Conservation (phyloP, 2,797 vertebrate species). For the Xiphophorus birchmanni region DNA sequence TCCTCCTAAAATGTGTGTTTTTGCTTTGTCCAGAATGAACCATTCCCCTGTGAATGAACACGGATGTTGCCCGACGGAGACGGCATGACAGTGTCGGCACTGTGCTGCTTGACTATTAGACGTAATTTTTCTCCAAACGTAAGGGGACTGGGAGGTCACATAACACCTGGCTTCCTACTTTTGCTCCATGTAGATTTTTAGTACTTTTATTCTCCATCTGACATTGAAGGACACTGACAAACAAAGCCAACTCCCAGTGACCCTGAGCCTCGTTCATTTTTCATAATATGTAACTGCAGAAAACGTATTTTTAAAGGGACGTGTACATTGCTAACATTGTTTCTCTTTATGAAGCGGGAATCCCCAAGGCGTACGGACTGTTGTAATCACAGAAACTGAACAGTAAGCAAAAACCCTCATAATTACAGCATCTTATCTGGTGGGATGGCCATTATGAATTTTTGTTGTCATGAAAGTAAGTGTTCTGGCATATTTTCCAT, state of each 20-base stretch:
- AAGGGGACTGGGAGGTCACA: constrained; percentile 23
- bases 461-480: constrained; percentile 16
- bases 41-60: constrained; percentile 29
- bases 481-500: neutral
- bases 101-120: constrained; percentile 36
- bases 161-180: constrained; percentile 14
- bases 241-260: constrained; percentile 50
- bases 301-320: constrained; percentile 57
- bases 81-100: constrained; percentile 37
- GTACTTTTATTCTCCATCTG: constrained; percentile 35
- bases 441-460: constrained; percentile 8
- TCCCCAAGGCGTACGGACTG: constrained; percentile 28
- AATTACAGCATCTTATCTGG: constrained; percentile 20
- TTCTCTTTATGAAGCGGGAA: constrained; percentile 45
- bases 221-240: constrained; percentile 30
- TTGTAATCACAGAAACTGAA: constrained; percentile 33
- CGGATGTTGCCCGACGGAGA: constrained; percentile 37
- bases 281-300: constrained; percentile 57
- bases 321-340: constrained; percentile 29
- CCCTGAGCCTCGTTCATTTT: constrained; percentile 59
- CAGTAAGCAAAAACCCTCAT: constrained; percentile 9
- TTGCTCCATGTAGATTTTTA: constrained; percentile 14
- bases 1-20: constrained; percentile 19
- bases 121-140: constrained; percentile 16
- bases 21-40: constrained; percentile 32